Evolutionary conservation across 2,113 vertebrate species (phyloP).

Genomic region (Menidia beryllina): DNA sequence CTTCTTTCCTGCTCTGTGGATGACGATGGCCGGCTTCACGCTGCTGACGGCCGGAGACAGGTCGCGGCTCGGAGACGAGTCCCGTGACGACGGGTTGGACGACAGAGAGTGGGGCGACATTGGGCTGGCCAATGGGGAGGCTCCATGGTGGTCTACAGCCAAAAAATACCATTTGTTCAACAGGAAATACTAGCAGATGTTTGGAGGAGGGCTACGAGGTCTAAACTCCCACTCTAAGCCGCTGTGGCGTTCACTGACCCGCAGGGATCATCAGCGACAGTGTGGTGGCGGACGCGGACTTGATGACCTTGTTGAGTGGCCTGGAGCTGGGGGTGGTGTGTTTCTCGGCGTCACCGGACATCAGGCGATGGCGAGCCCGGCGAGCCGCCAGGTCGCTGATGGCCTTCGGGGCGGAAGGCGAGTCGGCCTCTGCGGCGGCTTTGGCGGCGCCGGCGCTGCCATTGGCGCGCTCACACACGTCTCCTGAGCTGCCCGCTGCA

Average conservation of each 20-base stretch:
- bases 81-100: slow-evolving; percentile 96
- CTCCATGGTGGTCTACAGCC: slow-evolving; percentile 90
- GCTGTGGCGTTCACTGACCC: slow-evolving; percentile 77
- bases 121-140: slow-evolving; percentile 95
- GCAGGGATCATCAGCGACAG: slow-evolving; percentile 97
- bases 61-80: slow-evolving; percentile 96
- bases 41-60: slow-evolving; percentile 88
- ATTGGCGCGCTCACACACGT: slow-evolving; percentile 79
- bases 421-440: slow-evolving; percentile 77
- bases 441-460: slow-evolving; percentile 46
- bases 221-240: too few species aligned
- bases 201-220: too few species aligned
- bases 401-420: slow-evolving; percentile 89
- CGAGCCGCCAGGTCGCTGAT: slow-evolving; percentile 96
- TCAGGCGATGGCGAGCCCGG: slow-evolving; percentile 92
- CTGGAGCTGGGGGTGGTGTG: slow-evolving; percentile 82
- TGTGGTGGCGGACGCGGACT: slow-evolving; percentile 94
- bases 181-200: too few species aligned
- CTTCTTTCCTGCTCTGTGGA: slow-evolving; percentile 95
- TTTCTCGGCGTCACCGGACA: slow-evolving; percentile 95
- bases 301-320: slow-evolving; percentile 97
- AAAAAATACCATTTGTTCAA: too few species aligned
- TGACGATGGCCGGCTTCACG: slow-evolving; percentile 89
- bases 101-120: slow-evolving; percentile 98
- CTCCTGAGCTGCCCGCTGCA: slow-evolving; percentile 85